Evolutionary conservation across 2,113 vertebrate species (phyloP).

Genomic region (Pelmatolapia mariae): DNA sequence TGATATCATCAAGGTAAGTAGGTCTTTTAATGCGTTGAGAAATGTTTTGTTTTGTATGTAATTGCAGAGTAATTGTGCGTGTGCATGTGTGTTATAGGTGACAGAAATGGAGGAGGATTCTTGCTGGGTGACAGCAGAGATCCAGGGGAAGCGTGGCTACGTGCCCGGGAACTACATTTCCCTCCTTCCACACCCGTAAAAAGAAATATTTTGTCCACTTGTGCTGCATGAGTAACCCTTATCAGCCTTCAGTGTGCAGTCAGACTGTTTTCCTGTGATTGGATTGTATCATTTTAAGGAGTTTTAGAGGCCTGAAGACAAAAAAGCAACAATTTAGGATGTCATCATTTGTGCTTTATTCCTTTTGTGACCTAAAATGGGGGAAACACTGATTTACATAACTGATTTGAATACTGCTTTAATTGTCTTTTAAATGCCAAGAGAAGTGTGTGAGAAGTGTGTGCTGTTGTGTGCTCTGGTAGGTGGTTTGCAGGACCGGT

Average conservation of each 20-base stretch:
- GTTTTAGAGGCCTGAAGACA: background rate
- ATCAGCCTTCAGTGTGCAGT: background rate
- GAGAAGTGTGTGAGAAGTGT: background rate
- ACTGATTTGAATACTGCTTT: background rate
- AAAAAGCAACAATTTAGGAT: background rate
- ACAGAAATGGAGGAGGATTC: conserved; percentile 94
- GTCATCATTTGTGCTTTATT: background rate
- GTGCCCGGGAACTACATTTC: conserved; percentile 93
- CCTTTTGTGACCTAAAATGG: background rate
- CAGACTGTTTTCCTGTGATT: background rate
- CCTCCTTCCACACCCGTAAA: conserved; percentile 84
- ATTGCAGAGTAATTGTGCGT: background rate
- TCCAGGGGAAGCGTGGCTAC: conserved; percentile 81
- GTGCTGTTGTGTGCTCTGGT: background rate
- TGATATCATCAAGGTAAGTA: conserved; percentile 83
- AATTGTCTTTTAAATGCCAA: background rate
- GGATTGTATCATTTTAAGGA: background rate
- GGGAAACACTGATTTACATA: background rate
- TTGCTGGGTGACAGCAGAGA: conserved; percentile 91
- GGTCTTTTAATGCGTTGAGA: background rate
- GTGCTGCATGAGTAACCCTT: background rate
- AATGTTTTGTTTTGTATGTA: background rate
- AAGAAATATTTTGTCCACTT: conserved; percentile 41
- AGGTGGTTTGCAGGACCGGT: conserved; percentile 91
- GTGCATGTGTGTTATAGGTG: conserved; percentile 72